Conservation (phyloP, 2,113 vertebrate genomes). For the Halcyon malimbica region DNA sequence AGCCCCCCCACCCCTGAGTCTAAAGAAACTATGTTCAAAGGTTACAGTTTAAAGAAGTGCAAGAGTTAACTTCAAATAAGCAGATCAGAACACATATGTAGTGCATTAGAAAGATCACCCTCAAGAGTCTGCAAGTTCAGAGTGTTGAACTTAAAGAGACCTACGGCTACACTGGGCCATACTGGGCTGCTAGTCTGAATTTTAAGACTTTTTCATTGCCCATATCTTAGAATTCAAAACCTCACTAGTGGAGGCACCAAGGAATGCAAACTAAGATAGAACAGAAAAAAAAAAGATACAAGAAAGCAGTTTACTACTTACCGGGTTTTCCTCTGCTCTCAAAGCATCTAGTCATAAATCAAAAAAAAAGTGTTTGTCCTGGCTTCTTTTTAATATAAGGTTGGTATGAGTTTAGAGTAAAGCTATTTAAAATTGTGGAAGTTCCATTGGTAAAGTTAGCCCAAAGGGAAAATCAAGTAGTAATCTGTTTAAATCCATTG, state of each 20-base stretch:
- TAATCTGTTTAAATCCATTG: not conserved
- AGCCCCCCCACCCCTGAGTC: accelerated
- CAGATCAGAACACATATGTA: not conserved
- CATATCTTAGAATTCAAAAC: not conserved
- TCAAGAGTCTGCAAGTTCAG: not conserved
- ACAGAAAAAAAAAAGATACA: too few relatives aligned
- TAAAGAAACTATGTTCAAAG: not conserved
- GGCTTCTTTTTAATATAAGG: not conserved
- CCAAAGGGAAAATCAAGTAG: not conserved
- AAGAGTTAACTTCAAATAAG: not conserved
- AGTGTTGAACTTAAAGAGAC: not conserved
- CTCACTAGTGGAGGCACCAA: not conserved
- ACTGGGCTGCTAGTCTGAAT: not conserved
- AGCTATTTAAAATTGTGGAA: not conserved
- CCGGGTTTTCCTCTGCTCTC: not conserved
- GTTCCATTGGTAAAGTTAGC: not conserved
- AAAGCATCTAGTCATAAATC: not conserved
- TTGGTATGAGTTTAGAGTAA: not conserved
- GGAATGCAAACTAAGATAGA: not conserved
- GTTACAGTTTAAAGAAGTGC: not conserved
- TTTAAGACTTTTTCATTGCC: not conserved
- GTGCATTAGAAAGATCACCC: not conserved
- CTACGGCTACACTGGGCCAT: not conserved
- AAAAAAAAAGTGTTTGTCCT: not conserved
- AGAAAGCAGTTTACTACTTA: not conserved